Conservation (phyloP, 2,797 vertebrate species). For the Melanotaenia maccullochi region DNA sequence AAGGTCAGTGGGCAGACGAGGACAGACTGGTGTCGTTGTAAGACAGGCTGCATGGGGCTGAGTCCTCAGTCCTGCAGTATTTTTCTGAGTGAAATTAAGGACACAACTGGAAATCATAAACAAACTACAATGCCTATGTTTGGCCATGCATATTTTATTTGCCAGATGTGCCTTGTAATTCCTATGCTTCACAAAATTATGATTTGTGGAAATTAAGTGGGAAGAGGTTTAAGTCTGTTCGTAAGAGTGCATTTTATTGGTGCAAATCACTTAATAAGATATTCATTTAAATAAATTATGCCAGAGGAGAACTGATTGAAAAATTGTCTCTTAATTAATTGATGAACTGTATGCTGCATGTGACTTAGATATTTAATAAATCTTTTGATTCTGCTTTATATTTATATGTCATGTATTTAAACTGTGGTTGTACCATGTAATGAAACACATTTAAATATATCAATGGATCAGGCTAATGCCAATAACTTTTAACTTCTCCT, state of each 20-base stretch:
- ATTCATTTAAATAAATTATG: slow-evolving; percentile 53
- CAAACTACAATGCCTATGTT: slow-evolving; percentile 41
- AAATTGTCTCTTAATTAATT: slow-evolving; percentile 35
- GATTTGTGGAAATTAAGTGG: slow-evolving; percentile 45
- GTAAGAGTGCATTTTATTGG: slow-evolving; percentile 38
- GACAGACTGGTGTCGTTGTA: slow-evolving; percentile 56
- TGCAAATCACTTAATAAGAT: slow-evolving; percentile 45
- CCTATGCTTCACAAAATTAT: slow-evolving; percentile 41
- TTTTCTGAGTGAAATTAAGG: slow-evolving; percentile 62
- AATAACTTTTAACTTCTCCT: slow-evolving; percentile 31
- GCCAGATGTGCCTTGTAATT: slow-evolving; percentile 58
- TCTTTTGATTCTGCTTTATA: slow-evolving; percentile 15
- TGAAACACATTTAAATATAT: slow-evolving; percentile 32
- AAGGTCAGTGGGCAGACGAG: slow-evolving; percentile 70
- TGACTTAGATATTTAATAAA: slow-evolving; percentile 37
- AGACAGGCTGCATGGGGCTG: slow-evolving; percentile 46
- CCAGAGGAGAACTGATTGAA: slow-evolving; percentile 28
- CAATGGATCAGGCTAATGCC: not conserved
- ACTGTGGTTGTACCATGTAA: slow-evolving; percentile 6
- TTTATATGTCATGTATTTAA: slow-evolving; percentile 30
- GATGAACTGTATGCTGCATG: slow-evolving; percentile 29
- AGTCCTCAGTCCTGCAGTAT: slow-evolving; percentile 55
- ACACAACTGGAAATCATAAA: slow-evolving; percentile 49
- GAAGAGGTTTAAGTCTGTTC: slow-evolving; percentile 54
- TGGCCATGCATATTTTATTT: slow-evolving; percentile 62